phyloP scores from a whole-genome alignment of 2,113 vertebrate species.

The Clarias macrocephalus region DNA sequence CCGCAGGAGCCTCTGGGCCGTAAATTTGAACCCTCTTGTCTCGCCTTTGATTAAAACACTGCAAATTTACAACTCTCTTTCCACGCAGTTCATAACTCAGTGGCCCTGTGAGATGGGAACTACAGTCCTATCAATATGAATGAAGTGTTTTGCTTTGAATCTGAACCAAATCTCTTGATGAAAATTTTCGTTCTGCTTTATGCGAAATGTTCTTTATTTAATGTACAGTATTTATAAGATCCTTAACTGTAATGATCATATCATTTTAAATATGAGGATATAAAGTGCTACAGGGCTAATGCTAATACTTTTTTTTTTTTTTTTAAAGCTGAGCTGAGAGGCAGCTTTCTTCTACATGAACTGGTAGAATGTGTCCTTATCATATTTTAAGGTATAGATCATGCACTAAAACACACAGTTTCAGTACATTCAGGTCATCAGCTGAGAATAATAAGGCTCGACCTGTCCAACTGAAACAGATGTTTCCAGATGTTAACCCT shows the following conservation, averaged over 20 bases:
- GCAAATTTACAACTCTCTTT: conserved; percentile 50
- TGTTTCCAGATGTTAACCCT: no score
- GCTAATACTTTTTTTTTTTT: not conserved
- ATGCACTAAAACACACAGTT: not conserved
- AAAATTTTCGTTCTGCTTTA: not conserved
- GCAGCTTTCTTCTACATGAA: not conserved
- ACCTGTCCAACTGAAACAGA: no score
- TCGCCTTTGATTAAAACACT: conserved; percentile 56
- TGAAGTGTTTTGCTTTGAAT: conserved; percentile 44
- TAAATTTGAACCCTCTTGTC: conserved; percentile 48
- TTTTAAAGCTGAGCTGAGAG: not conserved
- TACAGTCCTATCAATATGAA: conserved; percentile 52
- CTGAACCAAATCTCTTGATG: conserved; percentile 31
- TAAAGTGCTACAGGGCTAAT: not conserved
- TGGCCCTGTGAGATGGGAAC: conserved; percentile 21
- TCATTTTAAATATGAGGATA: conserved; percentile 21
- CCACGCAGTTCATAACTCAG: conserved; percentile 57
- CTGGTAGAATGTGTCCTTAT: not conserved
- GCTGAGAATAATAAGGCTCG: no score
- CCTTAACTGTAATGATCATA: conserved; percentile 23
- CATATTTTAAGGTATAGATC: not conserved
- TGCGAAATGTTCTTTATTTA: conserved; percentile 7
- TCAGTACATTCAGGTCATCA: no score
- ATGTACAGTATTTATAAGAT: conserved; percentile 6
- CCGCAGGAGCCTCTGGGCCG: conserved; percentile 12